Percentiles rank a stretch among this genome's conserved stretches.
phyloP scores from a whole-genome alignment of 2,888 invertebrate genomes.

The Philereme transversata region DNA sequence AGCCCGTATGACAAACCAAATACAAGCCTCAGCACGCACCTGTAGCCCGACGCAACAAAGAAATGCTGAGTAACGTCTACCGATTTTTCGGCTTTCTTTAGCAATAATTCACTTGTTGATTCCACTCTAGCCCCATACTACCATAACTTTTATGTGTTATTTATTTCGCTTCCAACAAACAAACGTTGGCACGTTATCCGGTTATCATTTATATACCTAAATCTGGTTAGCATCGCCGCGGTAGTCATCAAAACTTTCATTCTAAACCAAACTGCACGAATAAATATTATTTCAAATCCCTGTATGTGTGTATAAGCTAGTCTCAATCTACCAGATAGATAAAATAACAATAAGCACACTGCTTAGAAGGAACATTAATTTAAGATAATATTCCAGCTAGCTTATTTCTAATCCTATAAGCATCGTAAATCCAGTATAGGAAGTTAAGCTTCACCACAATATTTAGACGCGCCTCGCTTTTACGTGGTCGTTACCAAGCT shows the following conservation, averaged over 20 bases:
- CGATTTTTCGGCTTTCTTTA: slow-evolving; percentile 66
- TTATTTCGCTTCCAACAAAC: slow-evolving; percentile 54
- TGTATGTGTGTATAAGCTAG: background rate
- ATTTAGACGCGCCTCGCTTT: slow-evolving; percentile 63
- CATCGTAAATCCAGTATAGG: slow-evolving; percentile 67
- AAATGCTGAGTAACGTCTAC: slow-evolving; percentile 70
- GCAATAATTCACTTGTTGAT: slow-evolving; percentile 80
- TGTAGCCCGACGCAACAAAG: slow-evolving; percentile 69
- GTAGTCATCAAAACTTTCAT: too few relatives aligned
- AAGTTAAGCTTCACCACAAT: slow-evolving; percentile 63
- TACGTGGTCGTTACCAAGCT: slow-evolving; percentile 56
- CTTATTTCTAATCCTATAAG: slow-evolving; percentile 62
- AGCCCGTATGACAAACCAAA: slow-evolving; percentile 63
- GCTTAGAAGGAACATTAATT: slow-evolving; percentile 30
- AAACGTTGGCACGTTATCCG: slow-evolving; percentile 46
- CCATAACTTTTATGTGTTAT: slow-evolving; percentile 60
- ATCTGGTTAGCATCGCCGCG: too few relatives aligned
- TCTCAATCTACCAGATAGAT: background rate
- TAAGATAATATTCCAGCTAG: slow-evolving; percentile 55
- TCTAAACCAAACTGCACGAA: background rate
- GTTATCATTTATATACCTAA: background rate
- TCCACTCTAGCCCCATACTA: slow-evolving; percentile 55
- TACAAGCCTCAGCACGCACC: slow-evolving; percentile 59
- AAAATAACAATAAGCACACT: slow-evolving; percentile 6
- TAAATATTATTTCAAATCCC: background rate